These are phyloP conservation scores for Ligdia adustata DNA, from an alignment of 2,888 invertebrate genomes.

Conservation along the genomic window DNA sequence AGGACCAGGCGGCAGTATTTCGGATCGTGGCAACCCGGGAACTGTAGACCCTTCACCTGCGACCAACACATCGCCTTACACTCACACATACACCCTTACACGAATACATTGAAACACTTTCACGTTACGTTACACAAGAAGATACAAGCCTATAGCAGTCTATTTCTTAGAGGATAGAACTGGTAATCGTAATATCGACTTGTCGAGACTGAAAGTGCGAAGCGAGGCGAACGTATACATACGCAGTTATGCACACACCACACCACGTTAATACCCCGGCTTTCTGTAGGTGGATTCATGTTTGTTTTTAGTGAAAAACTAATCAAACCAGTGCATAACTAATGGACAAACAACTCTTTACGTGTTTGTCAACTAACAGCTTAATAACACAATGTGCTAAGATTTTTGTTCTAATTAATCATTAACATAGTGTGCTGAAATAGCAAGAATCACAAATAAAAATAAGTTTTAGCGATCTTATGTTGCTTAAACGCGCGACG, in stretches of 20 bases:
- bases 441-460: no score
- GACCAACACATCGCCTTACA: constrained; percentile 70
- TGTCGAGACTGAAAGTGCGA: constrained; percentile 43
- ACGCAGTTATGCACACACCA: constrained; percentile 65
- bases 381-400: no score
- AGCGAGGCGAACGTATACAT: constrained; percentile 69
- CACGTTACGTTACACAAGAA: not conserved
- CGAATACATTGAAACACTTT: constrained; percentile 6
- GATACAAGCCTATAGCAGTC: not conserved
- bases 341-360: constrained; percentile 30
- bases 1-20: constrained; percentile 97
- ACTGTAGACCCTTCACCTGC: constrained; percentile 98
- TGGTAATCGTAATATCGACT: no score
- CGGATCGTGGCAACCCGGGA: constrained; percentile 97
- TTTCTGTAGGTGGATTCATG: constrained; percentile 54
- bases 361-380: no score
- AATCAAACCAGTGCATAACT: constrained; percentile 14
- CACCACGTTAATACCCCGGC: constrained; percentile 57
- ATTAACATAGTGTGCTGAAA: no score
- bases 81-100: constrained; percentile 45
- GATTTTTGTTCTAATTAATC: no score
- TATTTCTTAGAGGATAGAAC: constrained; percentile 4
- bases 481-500: no score
- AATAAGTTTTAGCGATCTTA: no score
- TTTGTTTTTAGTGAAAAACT: constrained; percentile 29